These are phyloP conservation scores for Platycheirus albimanus DNA, from an alignment of 2,888 invertebrate genomes.

Conservation along the genomic window DNA sequence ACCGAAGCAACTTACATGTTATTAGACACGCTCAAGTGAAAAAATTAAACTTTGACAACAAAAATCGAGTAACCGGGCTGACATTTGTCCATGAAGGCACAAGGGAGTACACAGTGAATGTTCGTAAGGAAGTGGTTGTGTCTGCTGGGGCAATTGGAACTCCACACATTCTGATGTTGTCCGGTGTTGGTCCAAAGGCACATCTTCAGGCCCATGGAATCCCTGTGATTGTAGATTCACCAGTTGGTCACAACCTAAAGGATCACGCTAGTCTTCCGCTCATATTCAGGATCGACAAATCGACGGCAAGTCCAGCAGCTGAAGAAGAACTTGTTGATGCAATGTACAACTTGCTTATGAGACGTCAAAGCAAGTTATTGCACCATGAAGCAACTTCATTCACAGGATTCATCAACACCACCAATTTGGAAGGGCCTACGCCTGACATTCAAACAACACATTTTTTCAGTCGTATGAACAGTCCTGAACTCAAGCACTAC, in stretches of 20 bases:
- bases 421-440: slow-evolving; percentile 83
- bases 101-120: slow-evolving; percentile 83
- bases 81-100: slow-evolving; percentile 83
- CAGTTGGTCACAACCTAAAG: slow-evolving; percentile 90
- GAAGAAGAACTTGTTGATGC: slow-evolving; percentile 82
- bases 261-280: slow-evolving; percentile 89
- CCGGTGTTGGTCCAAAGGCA: slow-evolving; percentile 84
- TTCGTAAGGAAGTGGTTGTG: slow-evolving; percentile 92
- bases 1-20: slow-evolving; percentile 85
- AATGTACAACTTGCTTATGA: slow-evolving; percentile 83
- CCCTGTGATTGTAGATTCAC: slow-evolving; percentile 78
- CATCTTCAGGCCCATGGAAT: slow-evolving; percentile 78
- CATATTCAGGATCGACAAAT: slow-evolving; percentile 83
- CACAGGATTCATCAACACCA: slow-evolving; percentile 85
- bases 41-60: slow-evolving; percentile 84
- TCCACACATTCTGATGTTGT: slow-evolving; percentile 95
- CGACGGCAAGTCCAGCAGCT: slow-evolving; percentile 79
- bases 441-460: slow-evolving; percentile 86
- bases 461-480: slow-evolving; percentile 82
- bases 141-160: slow-evolving; percentile 95
- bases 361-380: slow-evolving; percentile 83
- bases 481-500: slow-evolving; percentile 79
- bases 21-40: slow-evolving; percentile 85
- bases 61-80: slow-evolving; percentile 84
- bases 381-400: slow-evolving; percentile 83